Conservation (phyloP, 2,797 vertebrate genomes). For the Vultur gryphus region DNA sequence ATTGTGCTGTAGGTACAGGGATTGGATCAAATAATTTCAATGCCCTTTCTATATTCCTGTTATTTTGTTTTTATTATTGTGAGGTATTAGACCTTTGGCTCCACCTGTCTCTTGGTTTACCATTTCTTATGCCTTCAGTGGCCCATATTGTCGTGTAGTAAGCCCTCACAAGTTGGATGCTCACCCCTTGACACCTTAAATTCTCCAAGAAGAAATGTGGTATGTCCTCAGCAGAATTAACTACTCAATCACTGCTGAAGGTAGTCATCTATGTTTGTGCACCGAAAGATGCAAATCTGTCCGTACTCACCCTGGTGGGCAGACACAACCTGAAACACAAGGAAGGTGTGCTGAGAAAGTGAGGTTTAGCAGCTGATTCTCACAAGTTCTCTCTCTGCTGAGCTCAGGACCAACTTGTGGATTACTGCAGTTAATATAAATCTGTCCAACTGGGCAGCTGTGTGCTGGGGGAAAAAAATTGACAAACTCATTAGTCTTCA, state of each 20-base stretch:
- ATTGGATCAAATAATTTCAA: neutral
- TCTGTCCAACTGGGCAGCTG: constrained; percentile 84
- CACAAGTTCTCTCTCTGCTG: constrained; percentile 87
- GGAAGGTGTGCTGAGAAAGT: constrained; percentile 83
- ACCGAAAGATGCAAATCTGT: neutral
- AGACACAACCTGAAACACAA: constrained; percentile 89
- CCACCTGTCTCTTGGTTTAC: neutral
- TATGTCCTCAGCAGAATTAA: neutral
- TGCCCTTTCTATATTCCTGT: neutral
- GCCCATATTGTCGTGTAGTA: fast-evolving
- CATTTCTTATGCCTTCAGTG: neutral
- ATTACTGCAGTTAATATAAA: constrained; percentile 88
- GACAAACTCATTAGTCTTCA: neutral
- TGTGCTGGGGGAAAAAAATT: constrained; percentile 65
- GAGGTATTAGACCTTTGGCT: neutral
- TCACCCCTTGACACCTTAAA: neutral
- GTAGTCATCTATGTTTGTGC: neutral
- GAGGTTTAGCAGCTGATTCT: constrained; percentile 90
- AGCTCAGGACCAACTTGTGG: constrained; percentile 46
- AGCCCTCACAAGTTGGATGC: neutral
- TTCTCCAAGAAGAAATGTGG: neutral
- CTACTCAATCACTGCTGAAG: neutral
- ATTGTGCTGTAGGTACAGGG: neutral
- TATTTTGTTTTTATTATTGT: neutral
- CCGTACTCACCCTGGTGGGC: constrained; percentile 84